Evolutionary conservation across 2,113 vertebrate genomes (phyloP), one percentile per base, ranked within the genome.

Genomic region (Hyperoodon ampullatus): DNA sequence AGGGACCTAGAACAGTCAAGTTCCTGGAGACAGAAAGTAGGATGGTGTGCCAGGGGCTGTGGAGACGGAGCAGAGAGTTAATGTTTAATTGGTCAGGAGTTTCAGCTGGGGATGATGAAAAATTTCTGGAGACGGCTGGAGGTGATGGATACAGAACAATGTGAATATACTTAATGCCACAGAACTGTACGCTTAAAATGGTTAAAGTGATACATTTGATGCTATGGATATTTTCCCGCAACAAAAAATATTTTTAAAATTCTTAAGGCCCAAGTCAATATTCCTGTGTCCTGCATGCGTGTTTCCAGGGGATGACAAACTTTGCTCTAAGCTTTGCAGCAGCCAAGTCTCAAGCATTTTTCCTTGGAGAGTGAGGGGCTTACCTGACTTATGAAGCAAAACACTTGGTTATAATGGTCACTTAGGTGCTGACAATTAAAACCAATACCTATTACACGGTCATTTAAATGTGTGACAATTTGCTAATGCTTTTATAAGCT

Each of bases 401-500:
- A 78, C 90, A 75, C 87, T 93, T 96, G 15, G 91, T 78, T 95
- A 90, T 81, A 97, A 97, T 61, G 77, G 93, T 95, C 93, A 78
- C 70, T 98, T 97, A 97, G 94, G 92, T 77, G 42, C 94, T 35
- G 87, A 94, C 92, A 97, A 97, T 98, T 98, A 98, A 97, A 95
- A 96, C 95, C 96, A 85, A 93, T 95, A 93, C 92, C 97, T 90
- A 97, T 97, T 98, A 97, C 96, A 97, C 8, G 84, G 96, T 85
- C 96, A 92, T 97, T 98, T 97, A 96, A 97, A 98, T 13, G 13
- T 78, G 92, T 83, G 93, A 96, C 96, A 97, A 93, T 97, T 96
- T 95, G 95, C 92, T 96, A 95, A 97, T 93, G 96, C 70, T 96
- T 97, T 97, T 96, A 90, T 96, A 95, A 97, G 84, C 88, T 97